Conservation (phyloP, 2,888 invertebrate genomes). For the Morpho helenor region DNA sequence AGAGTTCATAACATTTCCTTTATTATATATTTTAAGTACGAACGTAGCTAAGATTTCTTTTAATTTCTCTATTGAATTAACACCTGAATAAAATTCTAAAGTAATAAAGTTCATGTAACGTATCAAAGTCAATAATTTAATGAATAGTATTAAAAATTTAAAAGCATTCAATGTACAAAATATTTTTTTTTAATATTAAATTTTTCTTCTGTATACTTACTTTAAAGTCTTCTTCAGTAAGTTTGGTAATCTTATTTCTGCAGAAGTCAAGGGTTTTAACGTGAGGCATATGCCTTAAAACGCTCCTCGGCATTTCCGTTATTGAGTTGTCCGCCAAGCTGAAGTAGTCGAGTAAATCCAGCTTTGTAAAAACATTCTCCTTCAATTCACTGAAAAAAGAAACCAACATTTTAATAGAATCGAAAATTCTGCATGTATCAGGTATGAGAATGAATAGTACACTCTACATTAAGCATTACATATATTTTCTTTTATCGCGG, state of each 20-base stretch:
- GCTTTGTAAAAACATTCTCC: slow-evolving; percentile 86
- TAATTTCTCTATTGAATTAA: too few species aligned
- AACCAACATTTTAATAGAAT: background rate
- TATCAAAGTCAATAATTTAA: too few species aligned
- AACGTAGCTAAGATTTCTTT: too few species aligned
- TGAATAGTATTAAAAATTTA: too few species aligned
- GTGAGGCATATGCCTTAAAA: slow-evolving; percentile 86
- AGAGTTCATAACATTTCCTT: background rate
- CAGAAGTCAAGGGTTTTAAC: slow-evolving; percentile 90
- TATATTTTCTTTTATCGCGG: too few species aligned
- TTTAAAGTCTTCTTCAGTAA: slow-evolving; percentile 87
- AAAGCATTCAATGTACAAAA: too few species aligned
- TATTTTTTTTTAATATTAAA: too few species aligned
- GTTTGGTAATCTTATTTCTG: slow-evolving; percentile 86
- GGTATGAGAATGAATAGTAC: too few species aligned
- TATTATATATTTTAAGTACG: background rate
- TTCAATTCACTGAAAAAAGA: slow-evolving; percentile 82
- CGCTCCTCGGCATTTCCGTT: slow-evolving; percentile 85
- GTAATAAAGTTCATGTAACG: background rate
- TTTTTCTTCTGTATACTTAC: slow-evolving; percentile 50
- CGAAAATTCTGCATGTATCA: too few species aligned
- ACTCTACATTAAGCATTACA: too few species aligned
- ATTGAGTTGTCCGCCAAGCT: slow-evolving; percentile 90
- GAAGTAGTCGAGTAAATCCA: slow-evolving; percentile 86
- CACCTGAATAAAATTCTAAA: too few species aligned